Evolutionary conservation across 2,797 vertebrate species (phyloP).

Genomic region (Peromyscus melanophrys): DNA sequence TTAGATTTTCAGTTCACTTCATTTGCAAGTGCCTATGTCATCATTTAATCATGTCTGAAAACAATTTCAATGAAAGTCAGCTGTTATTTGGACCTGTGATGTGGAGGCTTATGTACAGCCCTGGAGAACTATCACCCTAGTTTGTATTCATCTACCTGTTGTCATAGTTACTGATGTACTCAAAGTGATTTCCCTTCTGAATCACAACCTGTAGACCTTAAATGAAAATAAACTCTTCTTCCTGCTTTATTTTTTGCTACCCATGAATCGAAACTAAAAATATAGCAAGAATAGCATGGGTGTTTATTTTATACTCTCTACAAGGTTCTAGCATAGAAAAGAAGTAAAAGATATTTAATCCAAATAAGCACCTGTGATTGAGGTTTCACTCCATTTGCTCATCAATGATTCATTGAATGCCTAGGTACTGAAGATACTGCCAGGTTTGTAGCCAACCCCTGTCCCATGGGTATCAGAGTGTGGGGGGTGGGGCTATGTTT

Average conservation of each 20-base stretch:
- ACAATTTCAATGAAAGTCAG: constrained; percentile 45
- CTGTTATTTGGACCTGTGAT: constrained; percentile 2
- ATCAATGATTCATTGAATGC: neutral
- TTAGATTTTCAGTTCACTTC: neutral
- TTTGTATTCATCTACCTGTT: constrained; percentile 72
- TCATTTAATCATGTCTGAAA: constrained; percentile 55
- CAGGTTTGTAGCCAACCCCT: neutral
- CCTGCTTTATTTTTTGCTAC: constrained; percentile 66
- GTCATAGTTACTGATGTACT: constrained; percentile 78
- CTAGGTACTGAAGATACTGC: neutral
- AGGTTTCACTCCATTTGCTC: constrained; percentile 35
- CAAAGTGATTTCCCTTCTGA: constrained; percentile 66
- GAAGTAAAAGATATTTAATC: constrained; percentile 36
- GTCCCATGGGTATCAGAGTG: neutral
- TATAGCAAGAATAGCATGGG: constrained; percentile 20
- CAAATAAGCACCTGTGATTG: constrained; percentile 49
- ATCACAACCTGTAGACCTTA: constrained; percentile 68
- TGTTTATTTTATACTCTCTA: constrained; percentile 9
- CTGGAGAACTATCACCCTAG: constrained; percentile 36
- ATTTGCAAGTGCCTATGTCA: neutral
- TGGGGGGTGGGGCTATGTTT: neutral
- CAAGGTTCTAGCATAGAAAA: constrained; percentile 60
- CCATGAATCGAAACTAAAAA: constrained; percentile 63
- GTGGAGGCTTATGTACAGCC: neutral
- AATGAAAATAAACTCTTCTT: constrained; percentile 75